Conservation (phyloP, 2,888 invertebrate species). For the Rhagonycha fulva region DNA sequence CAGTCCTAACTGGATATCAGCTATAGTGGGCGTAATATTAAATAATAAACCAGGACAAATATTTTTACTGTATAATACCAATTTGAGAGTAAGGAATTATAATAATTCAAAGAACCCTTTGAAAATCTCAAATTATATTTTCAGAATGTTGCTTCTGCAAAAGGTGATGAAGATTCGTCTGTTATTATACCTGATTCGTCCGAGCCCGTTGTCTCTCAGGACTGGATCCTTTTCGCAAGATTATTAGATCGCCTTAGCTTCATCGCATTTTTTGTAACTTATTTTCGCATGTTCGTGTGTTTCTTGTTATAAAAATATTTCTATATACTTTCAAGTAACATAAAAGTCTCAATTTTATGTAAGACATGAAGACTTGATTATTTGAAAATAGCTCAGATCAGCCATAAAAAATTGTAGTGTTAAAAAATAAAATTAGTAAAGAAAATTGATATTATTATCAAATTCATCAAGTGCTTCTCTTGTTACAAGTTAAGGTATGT, state of each 20-base stretch:
- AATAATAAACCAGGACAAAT: slow-evolving; percentile 32
- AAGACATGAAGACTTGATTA: background rate
- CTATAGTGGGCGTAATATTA: slow-evolving; percentile 20
- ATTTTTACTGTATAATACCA: slow-evolving; percentile 33
- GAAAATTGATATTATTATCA: background rate
- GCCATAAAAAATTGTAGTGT: background rate
- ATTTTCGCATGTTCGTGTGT: slow-evolving; percentile 43
- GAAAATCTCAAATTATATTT: background rate
- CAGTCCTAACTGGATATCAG: slow-evolving; percentile 43
- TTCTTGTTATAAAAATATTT: slow-evolving; percentile 37
- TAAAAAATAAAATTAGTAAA: background rate
- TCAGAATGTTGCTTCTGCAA: slow-evolving; percentile 44
- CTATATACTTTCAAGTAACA: background rate
- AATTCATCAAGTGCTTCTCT: too few species aligned
- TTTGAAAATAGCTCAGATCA: background rate
- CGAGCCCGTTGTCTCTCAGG: slow-evolving; percentile 28
- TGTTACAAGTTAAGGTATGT: too few species aligned
- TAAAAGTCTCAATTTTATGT: background rate
- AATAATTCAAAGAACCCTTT: background rate
- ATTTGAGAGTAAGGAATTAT: slow-evolving; percentile 33
- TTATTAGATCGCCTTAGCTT: slow-evolving; percentile 48
- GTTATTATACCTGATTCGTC: slow-evolving; percentile 34
- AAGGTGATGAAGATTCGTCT: slow-evolving; percentile 48
- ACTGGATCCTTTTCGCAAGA: slow-evolving; percentile 49
- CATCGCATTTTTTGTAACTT: slow-evolving; percentile 41